Evolutionary conservation across 1,140 invertebrate species (phyloP), one percentile per base, ranked within the genome.

Genomic region (Drosophila leontia): DNA sequence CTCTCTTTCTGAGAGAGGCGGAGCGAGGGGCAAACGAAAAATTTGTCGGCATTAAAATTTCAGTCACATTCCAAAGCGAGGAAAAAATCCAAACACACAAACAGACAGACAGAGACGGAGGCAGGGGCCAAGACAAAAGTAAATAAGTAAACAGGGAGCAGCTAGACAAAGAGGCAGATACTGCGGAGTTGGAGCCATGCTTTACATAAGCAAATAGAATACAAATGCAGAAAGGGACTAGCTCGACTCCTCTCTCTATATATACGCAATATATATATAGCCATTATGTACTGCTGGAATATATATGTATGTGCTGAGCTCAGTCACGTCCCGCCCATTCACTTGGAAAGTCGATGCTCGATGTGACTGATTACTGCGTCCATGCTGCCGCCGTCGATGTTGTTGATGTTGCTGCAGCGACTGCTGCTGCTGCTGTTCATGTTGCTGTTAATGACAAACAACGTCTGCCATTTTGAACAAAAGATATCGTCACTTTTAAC

Each of bases 331-430:
- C 84, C 83, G 83, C 84, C 83, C 83, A 87, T 87, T 87, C 83
- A 87, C 84, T 87, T 88, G 83, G 83, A 87, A 87, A 87, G 83
- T 87, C 83, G 83, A 87, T 88, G 83, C 80, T 87, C 85, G 83
- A 88, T 87, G 83, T 87, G 83, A 87, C 83, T 87, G 83, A 87
- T 87, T 87, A 87, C 83, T 88, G 84, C 83, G 85, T 80, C 71
- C 62, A 75, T 59, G 81, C 47, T 59, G 67, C 71, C 75, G 82
- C 59, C 47, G 58, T 48, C 47, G 58, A 55, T 74, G 59, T 29
- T 81, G 62, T 47, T 63, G 50, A 39, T 77, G 64, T 23, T 63
- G 61, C 37, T 58, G 65, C 12, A 71, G 41, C 17, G 34, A 23
- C 48, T 39, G 32, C 41, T 41, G 45, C 45, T 62, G 63, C 51